Conservation (phyloP, 2,113 vertebrate genomes). For the Mus pahari region DNA sequence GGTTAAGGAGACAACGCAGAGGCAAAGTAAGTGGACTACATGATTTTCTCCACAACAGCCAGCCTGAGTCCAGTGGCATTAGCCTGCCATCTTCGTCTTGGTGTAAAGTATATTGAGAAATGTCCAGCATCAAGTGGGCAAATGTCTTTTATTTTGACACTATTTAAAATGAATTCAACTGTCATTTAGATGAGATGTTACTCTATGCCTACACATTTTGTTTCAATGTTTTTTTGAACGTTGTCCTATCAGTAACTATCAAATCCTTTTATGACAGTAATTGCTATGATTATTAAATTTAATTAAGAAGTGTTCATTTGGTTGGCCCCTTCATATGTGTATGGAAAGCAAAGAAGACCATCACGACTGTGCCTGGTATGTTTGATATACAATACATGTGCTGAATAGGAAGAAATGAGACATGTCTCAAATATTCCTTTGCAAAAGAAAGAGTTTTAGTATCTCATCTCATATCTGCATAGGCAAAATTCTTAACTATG, state of each 20-base stretch:
- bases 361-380: not conserved
- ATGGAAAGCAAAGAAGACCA: slow-evolving; percentile 18
- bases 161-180: slow-evolving; percentile 3
- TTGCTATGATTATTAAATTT: not conserved
- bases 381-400: not conserved
- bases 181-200: not conserved
- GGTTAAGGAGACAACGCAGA: not conserved
- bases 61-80: not conserved
- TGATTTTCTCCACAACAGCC: not conserved
- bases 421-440: not conserved
- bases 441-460: not conserved
- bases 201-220: not conserved
- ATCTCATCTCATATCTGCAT: not conserved
- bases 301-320: slow-evolving; percentile 30
- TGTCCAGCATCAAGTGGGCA: not conserved
- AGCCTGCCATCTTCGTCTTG: not conserved
- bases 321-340: not conserved
- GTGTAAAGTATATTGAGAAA: not conserved
- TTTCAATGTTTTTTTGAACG: not conserved
- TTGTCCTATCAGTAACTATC: not conserved
- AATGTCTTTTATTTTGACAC: slow-evolving; percentile 9
- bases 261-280: slow-evolving; percentile 25
- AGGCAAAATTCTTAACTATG: not conserved
- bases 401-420: not conserved
- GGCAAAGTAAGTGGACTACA: not conserved